Conservation (phyloP, 2,113 vertebrate genomes). For the Grantiella picta region DNA sequence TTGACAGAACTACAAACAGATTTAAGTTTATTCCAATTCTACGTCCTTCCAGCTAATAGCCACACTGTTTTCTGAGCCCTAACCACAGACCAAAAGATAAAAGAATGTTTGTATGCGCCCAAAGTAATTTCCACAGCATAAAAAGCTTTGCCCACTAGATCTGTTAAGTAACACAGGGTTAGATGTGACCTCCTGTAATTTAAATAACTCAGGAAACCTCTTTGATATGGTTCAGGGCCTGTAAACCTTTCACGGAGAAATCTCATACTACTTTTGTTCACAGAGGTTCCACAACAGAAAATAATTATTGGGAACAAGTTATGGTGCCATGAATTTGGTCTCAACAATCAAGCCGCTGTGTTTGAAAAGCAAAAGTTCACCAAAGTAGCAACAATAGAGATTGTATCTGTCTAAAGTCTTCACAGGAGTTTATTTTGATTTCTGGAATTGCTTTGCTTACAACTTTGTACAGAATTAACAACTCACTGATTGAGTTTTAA, state of each 20-base stretch:
- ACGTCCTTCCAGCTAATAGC: neutral
- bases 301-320: neutral
- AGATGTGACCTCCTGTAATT: neutral
- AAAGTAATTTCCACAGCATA: neutral
- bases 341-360: neutral
- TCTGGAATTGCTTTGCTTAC: neutral
- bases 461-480: neutral
- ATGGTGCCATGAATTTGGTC: neutral
- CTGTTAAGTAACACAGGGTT: neutral
- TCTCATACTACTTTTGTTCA: neutral
- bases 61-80: neutral
- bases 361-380: slow-evolving; percentile 13
- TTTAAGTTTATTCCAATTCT: neutral
- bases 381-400: neutral
- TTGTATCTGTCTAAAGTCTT: neutral
- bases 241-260: neutral
- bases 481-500: slow-evolving; percentile 25
- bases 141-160: neutral
- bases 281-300: neutral
- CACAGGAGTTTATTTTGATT: slow-evolving; percentile 15
- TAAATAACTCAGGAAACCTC: neutral
- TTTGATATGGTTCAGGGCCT: neutral
- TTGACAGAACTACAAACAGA: neutral
- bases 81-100: neutral
- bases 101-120: neutral